These are phyloP conservation scores for Helogale parvula DNA, from an alignment of 2,113 vertebrate genomes.

Conservation along the genomic window DNA sequence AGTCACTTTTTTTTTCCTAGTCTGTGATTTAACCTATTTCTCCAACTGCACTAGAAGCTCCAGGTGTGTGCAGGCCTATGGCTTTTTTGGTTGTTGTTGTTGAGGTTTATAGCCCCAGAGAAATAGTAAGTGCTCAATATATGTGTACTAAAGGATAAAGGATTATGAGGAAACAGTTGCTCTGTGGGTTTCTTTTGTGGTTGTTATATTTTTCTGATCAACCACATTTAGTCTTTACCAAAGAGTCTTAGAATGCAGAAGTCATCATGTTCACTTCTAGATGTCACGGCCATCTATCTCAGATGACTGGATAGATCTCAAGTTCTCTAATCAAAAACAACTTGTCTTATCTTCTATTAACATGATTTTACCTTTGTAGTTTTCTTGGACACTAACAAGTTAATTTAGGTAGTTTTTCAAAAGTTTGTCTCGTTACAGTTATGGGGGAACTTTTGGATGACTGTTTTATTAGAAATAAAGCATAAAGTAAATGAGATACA, in stretches of 20 bases:
- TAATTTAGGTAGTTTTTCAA: neutral
- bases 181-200: neutral
- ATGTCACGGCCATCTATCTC: neutral
- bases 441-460: neutral
- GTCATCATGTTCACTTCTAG: neutral
- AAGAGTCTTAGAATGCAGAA: conserved; percentile 21
- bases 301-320: neutral
- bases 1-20: neutral
- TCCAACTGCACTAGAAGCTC: neutral
- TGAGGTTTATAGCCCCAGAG: neutral
- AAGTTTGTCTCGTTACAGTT: neutral
- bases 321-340: neutral
- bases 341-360: neutral
- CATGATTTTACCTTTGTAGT: neutral
- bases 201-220: neutral
- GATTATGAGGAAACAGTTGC: neutral
- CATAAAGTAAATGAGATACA: neutral
- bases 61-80: neutral
- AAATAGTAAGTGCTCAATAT: neutral
- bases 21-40: neutral
- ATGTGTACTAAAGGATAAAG: neutral
- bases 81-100: neutral
- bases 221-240: neutral
- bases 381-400: neutral
- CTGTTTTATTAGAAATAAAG: neutral